These are phyloP conservation scores for Chinchilla lanigera DNA, from an alignment of 2,113 vertebrate species.

Conservation along the genomic window DNA sequence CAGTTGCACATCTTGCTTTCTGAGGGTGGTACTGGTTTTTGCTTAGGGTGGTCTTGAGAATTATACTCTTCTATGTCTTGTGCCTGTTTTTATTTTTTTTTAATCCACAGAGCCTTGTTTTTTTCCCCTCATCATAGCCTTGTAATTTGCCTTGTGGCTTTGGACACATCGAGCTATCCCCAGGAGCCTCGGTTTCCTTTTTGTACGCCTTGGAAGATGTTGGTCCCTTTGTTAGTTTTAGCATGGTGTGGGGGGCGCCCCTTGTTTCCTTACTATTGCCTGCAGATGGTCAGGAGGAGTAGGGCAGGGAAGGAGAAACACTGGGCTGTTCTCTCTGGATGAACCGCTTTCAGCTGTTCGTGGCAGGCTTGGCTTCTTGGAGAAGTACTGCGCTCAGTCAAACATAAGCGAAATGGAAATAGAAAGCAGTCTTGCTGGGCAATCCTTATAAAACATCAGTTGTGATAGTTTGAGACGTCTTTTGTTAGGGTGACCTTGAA, in stretches of 20 bases:
- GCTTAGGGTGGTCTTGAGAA: background rate
- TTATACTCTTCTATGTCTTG: rapidly evolving
- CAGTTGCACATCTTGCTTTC: rapidly evolving
- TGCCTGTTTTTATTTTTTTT: background rate
- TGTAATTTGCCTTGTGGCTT: background rate
- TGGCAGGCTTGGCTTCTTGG: rapidly evolving
- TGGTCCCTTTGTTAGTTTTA: background rate
- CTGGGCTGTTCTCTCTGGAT: rapidly evolving
- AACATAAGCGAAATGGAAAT: background rate
- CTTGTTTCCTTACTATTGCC: background rate
- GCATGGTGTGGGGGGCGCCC: rapidly evolving
- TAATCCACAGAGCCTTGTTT: background rate
- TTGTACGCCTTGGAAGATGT: background rate
- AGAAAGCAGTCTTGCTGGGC: rapidly evolving
- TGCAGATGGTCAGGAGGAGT: rapidly evolving
- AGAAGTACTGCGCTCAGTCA: rapidly evolving
- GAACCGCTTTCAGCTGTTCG: rapidly evolving
- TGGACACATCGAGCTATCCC: rapidly evolving
- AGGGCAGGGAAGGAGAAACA: background rate
- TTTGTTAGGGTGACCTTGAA: background rate
- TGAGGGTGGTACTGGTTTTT: background rate
- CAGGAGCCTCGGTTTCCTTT: background rate
- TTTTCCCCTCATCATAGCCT: rapidly evolving
- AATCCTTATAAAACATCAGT: background rate
- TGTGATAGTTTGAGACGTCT: background rate